Conservation (phyloP, 2,113 vertebrate genomes). For the Saguinus midas region DNA sequence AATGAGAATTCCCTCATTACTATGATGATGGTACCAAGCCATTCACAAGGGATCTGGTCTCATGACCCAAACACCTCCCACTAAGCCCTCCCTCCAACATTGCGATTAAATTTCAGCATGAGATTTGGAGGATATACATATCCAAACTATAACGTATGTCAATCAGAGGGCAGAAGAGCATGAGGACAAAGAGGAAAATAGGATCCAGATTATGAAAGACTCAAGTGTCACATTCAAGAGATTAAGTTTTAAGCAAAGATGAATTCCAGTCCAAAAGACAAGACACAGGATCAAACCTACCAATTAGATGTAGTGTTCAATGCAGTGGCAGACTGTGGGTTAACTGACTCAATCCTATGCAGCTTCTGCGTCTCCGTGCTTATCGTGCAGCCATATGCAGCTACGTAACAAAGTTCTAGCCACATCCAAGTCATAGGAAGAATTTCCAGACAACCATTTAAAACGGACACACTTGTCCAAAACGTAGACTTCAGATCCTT, state of each 20-base stretch:
- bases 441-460: not conserved
- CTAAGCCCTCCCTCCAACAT: too few relatives aligned
- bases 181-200: not conserved
- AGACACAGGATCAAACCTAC: not conserved
- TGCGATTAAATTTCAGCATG: too few relatives aligned
- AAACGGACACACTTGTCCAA: not conserved
- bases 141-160: too few relatives aligned
- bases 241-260: not conserved
- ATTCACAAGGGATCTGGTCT: too few relatives aligned
- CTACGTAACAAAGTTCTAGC: not conserved
- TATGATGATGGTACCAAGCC: too few relatives aligned
- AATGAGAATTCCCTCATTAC: too few relatives aligned
- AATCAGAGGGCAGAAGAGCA: not conserved
- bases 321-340: not conserved
- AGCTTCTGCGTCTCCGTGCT: not conserved
- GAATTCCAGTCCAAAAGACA: not conserved
- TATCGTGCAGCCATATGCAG: not conserved
- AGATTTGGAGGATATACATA: too few relatives aligned
- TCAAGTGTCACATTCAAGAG: not conserved
- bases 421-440: not conserved
- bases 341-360: not conserved
- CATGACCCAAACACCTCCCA: too few relatives aligned
- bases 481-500: not conserved
- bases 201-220: not conserved
- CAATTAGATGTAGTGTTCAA: not conserved